Percentiles rank a stretch among this genome's conserved stretches.
Conservation (phyloP, 1,140 invertebrate species). For the Pentalonia nigronervosa region DNA sequence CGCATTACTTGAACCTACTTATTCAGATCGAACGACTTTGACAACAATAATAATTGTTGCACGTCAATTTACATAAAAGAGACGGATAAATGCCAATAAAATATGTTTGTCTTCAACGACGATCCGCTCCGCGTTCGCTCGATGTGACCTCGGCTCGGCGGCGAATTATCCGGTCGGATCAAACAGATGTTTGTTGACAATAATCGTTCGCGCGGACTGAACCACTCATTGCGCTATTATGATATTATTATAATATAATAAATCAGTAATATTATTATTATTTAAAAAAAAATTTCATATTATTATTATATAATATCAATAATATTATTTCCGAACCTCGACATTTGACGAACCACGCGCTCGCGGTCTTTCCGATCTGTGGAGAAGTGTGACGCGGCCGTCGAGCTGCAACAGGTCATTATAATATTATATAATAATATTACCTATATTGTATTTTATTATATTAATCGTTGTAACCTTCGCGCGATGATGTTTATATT, state of each 20-base stretch:
- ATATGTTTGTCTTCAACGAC: neutral
- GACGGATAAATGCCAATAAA: neutral
- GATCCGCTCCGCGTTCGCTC: neutral
- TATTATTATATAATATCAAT: neutral
- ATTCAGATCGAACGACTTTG: neutral
- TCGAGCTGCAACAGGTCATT: neutral
- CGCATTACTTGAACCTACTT: neutral
- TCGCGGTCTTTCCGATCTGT: neutral
- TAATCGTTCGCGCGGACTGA: neutral
- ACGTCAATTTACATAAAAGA: neutral
- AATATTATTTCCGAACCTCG: neutral
- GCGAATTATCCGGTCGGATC: neutral
- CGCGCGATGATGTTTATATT: neutral
- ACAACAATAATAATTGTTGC: neutral
- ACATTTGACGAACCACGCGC: neutral
- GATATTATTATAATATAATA: neutral
- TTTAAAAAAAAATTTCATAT: neutral
- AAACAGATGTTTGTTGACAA: constrained; percentile 1
- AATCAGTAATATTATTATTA: neutral
- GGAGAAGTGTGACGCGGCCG: neutral
- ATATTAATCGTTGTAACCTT: neutral
- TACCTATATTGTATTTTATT: too few relatives aligned
- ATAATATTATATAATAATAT: neutral
- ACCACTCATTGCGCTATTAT: neutral
- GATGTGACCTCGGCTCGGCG: neutral